Evolutionary conservation across 1,140 invertebrate genomes (phyloP).

Genomic region (Drosophila lowei): DNA sequence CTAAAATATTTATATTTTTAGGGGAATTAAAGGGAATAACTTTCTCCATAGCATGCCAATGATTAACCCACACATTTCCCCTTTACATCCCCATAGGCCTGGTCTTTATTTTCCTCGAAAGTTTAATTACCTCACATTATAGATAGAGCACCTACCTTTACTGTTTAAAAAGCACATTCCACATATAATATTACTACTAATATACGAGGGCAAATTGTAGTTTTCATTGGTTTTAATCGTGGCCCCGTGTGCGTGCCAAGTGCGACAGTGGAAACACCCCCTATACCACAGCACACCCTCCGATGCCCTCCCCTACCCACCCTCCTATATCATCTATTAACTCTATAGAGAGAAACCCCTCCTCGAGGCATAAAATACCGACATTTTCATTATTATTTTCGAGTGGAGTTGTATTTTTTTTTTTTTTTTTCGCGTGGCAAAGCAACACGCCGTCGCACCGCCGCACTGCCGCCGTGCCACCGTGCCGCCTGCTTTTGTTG

Average conservation of each 20-base stretch:
- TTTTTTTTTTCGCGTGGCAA: slow-evolving; percentile 74
- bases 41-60: too few relatives aligned
- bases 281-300: slow-evolving; percentile 17
- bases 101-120: too few relatives aligned
- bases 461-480: background rate
- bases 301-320: slow-evolving; percentile 5
- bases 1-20: too few relatives aligned
- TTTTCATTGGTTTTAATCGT: slow-evolving; percentile 80
- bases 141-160: slow-evolving; percentile 36
- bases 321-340: slow-evolving; percentile 4
- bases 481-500: slow-evolving; percentile 50
- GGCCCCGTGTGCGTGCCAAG: slow-evolving; percentile 65
- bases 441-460: slow-evolving; percentile 43
- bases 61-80: too few relatives aligned
- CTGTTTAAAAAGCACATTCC: slow-evolving; percentile 14
- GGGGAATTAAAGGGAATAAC: too few relatives aligned
- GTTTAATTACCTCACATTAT: slow-evolving; percentile 7
- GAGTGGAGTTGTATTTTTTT: slow-evolving; percentile 60
- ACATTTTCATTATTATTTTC: slow-evolving; percentile 81
- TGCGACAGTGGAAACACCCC: slow-evolving; percentile 59
- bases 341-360: slow-evolving; percentile 42
- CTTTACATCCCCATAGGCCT: too few relatives aligned
- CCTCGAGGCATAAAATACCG: slow-evolving; percentile 46
- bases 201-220: slow-evolving; percentile 75
- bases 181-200: slow-evolving; percentile 68